Base-by-base conservation (phyloP, 2,888 invertebrate genomes). In the Xylota sylvarum region DNA sequence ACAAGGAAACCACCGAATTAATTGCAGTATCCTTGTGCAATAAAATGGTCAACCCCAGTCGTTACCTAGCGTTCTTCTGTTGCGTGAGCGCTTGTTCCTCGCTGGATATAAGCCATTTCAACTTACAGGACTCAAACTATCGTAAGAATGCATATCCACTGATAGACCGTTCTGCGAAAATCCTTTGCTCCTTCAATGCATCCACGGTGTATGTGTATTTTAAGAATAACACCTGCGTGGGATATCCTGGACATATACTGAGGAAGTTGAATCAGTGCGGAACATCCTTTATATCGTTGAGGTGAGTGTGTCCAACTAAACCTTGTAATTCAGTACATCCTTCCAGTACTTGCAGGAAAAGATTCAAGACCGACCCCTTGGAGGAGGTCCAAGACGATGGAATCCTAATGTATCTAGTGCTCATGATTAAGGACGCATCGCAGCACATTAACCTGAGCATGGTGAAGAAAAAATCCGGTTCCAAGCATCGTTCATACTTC, bases 401-500 rank as follows among this genome's bases (percentile, higher is more conserved):
- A 10, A 88, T 91, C 4, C 84, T 90, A 4, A 90, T 92, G 90
- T 90, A 91, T 76, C 88, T 92, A 82, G 88, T 91, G 3, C 90
- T 92, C 89, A 89, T 91, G 10, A 88, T 91, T 7, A 89, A 88
- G 19, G 89, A 91, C 64, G 90, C 91, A 4, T 88, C 89, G 0
- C 90, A 92, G n/a, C 89, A 89, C 0, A 81, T 92, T 7, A 89
- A 89, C 32, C 55, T 91, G 2, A 89, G 89, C 6, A 80, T 92
- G 32, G 88, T 92, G 4, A 89, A 89, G n/a, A 91, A 90, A 62
- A 90, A 90, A 70, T 92, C 92, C 0, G 90, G 89, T 0, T 89
- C 90, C 1, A 92, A 92, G 74, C 90, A 92, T 81, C 88, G 90
- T 14, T 91, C 92, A 0, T 90, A 89, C 78, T 90, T 92, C 5